These are phyloP conservation scores for Epinotia nisella DNA, from an alignment of 2,888 invertebrate genomes.

Conservation along the genomic window DNA sequence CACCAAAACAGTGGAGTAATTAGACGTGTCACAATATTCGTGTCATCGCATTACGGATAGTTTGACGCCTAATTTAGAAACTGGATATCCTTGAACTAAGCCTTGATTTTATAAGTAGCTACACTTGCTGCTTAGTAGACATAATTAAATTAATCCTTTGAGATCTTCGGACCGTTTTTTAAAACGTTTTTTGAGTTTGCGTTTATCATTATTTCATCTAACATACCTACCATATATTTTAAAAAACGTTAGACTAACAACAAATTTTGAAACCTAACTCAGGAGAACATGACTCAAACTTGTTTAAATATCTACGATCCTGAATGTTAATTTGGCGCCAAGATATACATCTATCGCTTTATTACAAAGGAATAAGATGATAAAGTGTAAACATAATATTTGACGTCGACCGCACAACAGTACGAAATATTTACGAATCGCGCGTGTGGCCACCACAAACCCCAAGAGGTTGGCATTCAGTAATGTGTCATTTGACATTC, in stretches of 20 bases:
- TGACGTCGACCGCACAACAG: not conserved
- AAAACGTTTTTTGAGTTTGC: too few species aligned
- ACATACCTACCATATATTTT: too few species aligned
- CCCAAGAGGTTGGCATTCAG: slow-evolving; percentile 23
- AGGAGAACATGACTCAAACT: not conserved
- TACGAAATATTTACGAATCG: slow-evolving; percentile 10
- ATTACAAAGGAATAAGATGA: too few species aligned
- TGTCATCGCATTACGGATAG: slow-evolving; percentile 68
- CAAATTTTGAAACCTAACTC: not conserved
- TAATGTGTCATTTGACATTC: slow-evolving; percentile 25
- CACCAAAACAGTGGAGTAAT: slow-evolving; percentile 64
- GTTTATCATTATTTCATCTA: too few species aligned
- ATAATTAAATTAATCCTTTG: not conserved
- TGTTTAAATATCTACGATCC: not conserved
- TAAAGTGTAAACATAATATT: too few species aligned
- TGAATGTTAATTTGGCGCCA: not conserved
- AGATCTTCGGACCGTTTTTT: not conserved
- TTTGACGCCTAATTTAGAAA: slow-evolving; percentile 73
- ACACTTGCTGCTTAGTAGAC: slow-evolving; percentile 9
- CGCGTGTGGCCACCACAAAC: slow-evolving; percentile 17
- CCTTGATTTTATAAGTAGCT: slow-evolving; percentile 64
- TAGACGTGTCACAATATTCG: slow-evolving; percentile 78
- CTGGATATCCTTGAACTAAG: slow-evolving; percentile 56
- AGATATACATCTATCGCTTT: too few species aligned
- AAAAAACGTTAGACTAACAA: too few species aligned